These are phyloP conservation scores for Clamator glandarius DNA, from an alignment of 2,797 vertebrate genomes.

Conservation along the genomic window DNA sequence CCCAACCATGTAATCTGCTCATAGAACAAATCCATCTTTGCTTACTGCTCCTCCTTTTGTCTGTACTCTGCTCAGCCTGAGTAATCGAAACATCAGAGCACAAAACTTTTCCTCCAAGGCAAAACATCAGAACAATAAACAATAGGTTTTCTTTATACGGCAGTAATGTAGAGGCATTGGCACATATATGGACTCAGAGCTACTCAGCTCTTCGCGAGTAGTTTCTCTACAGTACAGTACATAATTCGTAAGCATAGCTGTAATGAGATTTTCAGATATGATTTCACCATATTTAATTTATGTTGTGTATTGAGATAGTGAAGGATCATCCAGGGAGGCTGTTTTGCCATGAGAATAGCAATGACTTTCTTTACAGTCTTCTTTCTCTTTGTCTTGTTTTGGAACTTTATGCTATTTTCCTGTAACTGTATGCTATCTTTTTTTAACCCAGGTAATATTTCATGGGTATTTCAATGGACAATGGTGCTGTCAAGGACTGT, in stretches of 20 bases:
- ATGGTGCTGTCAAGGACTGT: constrained; percentile 66
- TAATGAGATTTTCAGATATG: background rate
- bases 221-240: background rate
- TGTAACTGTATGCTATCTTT: constrained; percentile 42
- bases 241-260: background rate
- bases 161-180: background rate
- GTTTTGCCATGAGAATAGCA: constrained; percentile 3
- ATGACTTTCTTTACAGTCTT: background rate
- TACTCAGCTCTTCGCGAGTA: background rate
- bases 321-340: constrained; percentile 15
- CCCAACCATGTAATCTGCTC: background rate
- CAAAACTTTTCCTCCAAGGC: background rate
- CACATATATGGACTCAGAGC: background rate
- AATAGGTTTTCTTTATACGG: background rate
- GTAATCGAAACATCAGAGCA: background rate
- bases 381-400: constrained; percentile 30
- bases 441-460: constrained; percentile 68
- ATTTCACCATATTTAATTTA: constrained; percentile 21
- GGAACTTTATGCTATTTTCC: constrained; percentile 42
- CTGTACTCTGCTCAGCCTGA: background rate
- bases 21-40: background rate
- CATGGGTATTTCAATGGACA: constrained; percentile 65
- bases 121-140: background rate
- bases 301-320: background rate
- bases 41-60: background rate